Conservation (phyloP, 2,113 vertebrate genomes). For the Dinomys branickii region DNA sequence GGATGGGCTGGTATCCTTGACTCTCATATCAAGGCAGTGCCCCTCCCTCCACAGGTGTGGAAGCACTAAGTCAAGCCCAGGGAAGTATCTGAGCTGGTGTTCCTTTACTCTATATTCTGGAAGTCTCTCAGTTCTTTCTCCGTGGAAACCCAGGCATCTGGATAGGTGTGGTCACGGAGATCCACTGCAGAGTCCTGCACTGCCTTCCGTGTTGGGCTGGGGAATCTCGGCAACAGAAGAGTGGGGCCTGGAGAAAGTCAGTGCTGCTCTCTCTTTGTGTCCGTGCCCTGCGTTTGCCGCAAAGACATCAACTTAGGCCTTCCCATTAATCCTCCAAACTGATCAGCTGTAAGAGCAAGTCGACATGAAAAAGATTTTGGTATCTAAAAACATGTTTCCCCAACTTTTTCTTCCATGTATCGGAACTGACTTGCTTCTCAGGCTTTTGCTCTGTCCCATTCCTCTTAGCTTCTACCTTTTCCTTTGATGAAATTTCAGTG, state of each 20-base stretch:
- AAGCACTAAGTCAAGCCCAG: not conserved
- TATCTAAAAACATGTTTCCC: not conserved
- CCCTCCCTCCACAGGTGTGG: no score
- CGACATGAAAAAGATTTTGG: not conserved
- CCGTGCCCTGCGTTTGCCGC: not conserved
- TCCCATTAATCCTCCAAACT: not conserved
- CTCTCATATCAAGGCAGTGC: not conserved
- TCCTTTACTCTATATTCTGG: not conserved
- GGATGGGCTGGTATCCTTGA: not conserved
- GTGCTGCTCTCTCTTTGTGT: not conserved
- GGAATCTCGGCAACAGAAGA: not conserved
- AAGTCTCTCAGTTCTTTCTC: not conserved
- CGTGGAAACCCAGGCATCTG: not conserved
- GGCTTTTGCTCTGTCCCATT: not conserved
- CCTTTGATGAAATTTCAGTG: not conserved
- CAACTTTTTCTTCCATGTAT: not conserved
- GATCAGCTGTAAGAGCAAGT: not conserved
- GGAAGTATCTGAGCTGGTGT: not conserved
- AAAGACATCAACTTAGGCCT: not conserved
- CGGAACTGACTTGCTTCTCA: not conserved
- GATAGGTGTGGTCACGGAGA: not conserved
- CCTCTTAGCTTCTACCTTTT: not conserved
- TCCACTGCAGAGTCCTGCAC: not conserved
- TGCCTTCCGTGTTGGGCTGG: not conserved
- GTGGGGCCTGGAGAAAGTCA: not conserved